These are phyloP conservation scores for Pelvicachromis taeniatus DNA, from an alignment of 2,113 vertebrate species.

Conservation along the genomic window DNA sequence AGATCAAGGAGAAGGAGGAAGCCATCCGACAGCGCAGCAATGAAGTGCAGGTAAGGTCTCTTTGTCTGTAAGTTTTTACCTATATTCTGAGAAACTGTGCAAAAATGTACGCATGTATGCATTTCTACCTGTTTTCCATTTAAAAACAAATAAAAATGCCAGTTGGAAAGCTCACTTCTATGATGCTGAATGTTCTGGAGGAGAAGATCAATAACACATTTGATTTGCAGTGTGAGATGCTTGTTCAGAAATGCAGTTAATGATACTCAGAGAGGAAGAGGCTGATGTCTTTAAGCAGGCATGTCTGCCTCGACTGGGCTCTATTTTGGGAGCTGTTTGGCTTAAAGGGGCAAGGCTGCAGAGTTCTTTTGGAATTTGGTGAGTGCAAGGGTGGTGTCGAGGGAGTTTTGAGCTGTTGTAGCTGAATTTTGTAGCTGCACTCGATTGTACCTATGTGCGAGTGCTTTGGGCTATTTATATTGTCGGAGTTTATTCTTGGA, in stretches of 20 bases:
- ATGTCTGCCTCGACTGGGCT: conserved; percentile 8
- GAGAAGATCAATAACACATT: conserved; percentile 14
- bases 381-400: not conserved
- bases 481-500: not conserved
- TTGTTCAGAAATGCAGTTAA: not conserved
- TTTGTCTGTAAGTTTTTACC: not conserved
- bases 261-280: not conserved
- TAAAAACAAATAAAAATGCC: not conserved
- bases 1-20: conserved; percentile 96
- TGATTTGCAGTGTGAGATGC: not conserved
- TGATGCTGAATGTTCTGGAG: not conserved
- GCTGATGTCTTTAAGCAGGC: conserved; percentile 1
- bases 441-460: not conserved
- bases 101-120: not conserved
- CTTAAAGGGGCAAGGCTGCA: conserved; percentile 21
- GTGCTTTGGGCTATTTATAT: not conserved
- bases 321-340: conserved; percentile 47
- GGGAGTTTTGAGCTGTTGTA: not conserved
- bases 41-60: conserved; percentile 88
- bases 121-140: not conserved
- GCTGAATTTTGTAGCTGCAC: not conserved
- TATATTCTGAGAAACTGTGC: not conserved
- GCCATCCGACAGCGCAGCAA: conserved; percentile 84
- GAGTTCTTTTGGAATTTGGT: not conserved
- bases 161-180: not conserved